Conservation (phyloP, 2,113 vertebrate species). For the Seriola rivoliana region DNA sequence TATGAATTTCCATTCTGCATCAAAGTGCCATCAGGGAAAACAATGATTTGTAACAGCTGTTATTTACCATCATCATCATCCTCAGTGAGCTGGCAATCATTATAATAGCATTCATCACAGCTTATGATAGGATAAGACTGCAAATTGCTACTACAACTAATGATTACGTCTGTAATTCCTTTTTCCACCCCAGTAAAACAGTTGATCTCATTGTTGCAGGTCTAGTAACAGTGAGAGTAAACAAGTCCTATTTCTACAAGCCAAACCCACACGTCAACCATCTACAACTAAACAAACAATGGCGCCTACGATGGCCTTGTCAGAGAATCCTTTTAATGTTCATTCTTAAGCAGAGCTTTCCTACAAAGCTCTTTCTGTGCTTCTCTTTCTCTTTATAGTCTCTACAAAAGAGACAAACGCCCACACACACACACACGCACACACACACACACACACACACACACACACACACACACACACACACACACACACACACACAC, state of each 20-base stretch:
- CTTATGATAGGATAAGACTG: constrained; percentile 3
- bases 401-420: background rate
- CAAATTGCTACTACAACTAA: constrained; percentile 25
- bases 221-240: constrained; percentile 18
- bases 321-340: background rate
- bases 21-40: constrained; percentile 12
- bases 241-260: background rate
- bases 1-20: constrained; percentile 12
- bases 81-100: background rate
- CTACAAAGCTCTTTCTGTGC: constrained; percentile 2
- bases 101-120: background rate
- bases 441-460: too few species aligned
- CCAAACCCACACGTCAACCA: constrained; percentile 12
- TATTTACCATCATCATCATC: constrained; percentile 28
- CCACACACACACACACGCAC: background rate
- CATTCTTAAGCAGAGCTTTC: constrained; percentile 6
- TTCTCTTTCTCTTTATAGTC: background rate
- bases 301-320: background rate
- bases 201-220: constrained; percentile 34
- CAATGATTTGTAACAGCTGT: constrained; percentile 28
- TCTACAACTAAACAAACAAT: constrained; percentile 28
- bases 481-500: background rate
- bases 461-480: background rate
- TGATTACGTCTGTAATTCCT: constrained; percentile 42
- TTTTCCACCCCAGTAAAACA: constrained; percentile 50